Evolutionary conservation across 1,140 invertebrate species (phyloP), one percentile per base, ranked within the genome.

Genomic region (Drosophila novamexicana): DNA sequence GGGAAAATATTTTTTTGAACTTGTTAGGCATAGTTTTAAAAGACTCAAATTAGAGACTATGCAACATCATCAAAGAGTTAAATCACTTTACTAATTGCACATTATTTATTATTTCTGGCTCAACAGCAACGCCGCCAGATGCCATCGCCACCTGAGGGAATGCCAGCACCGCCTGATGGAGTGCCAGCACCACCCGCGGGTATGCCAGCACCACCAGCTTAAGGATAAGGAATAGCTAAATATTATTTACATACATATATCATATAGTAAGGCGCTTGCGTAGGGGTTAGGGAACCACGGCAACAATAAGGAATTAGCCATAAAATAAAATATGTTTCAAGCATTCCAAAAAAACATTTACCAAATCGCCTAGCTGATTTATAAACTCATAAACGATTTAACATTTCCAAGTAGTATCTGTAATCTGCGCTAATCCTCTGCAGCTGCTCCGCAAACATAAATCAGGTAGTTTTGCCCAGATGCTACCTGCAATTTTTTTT

Each of bases 271-370:
- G 64, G 71, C 75, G 82, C 59, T 79, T 83, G 72, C 59, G 68
- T 69, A 71, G 70, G 22, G 72, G 42, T 69, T 67, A 71, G 71
- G 82, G 68, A 70, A 69, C 74, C 74, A 76, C 75, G 54, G 49
- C 75, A 40, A 64, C 57, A 49, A 22, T 22, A 64, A 56, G 63
- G 12, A 50, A 70, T 16, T 45, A 63, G 40, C 57, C 50, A n/a
- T 50, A 50, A 47, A 71, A 85, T 86, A 79, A 85, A 85, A 76
- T 49, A 57, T 52, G 39, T 70, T 75, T 52, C 39, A 70, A 85
- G 82, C 82, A 86, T 88, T 86, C 82, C 83, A 86, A 88, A 86
- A 88, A 88, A 7, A 16, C 18, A 68, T 32, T 63, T 14, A 67
- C 10, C 40, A 57, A 52, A 44, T 59, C 32, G 45, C 12, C 18